Evolutionary conservation across 2,888 invertebrate genomes (phyloP).

Genomic region (Cancer borealis): DNA sequence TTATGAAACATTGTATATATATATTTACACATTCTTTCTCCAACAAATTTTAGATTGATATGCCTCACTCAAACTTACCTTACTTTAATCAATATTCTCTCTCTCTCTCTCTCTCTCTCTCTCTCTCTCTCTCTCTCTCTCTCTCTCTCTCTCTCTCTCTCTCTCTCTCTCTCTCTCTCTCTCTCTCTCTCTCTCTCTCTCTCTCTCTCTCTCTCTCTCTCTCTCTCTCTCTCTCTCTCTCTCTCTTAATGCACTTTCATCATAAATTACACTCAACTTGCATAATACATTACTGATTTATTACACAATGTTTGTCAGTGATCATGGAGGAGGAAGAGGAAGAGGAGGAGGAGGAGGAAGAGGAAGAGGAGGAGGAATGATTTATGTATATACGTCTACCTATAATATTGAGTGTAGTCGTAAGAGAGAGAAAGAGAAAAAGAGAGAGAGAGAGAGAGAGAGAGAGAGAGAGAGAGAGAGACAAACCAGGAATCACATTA

Average conservation of each 20-base stretch:
- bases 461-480: too few relatives aligned
- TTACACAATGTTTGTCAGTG: neutral
- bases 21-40: neutral
- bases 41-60: too few relatives aligned
- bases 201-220: conserved; percentile 38
- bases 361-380: too few relatives aligned
- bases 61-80: neutral
- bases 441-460: too few relatives aligned
- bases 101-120: conserved; percentile 32
- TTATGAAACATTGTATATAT: too few relatives aligned
- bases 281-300: neutral
- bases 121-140: conserved; percentile 6
- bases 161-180: conserved; percentile 49
- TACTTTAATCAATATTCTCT: neutral
- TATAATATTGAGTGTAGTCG: too few relatives aligned
- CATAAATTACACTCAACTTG: neutral
- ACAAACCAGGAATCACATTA: too few relatives aligned
- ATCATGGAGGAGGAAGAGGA: too few relatives aligned
- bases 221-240: conserved; percentile 7
- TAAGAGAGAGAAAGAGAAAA: too few relatives aligned
- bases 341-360: too few relatives aligned
- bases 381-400: neutral
- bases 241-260: neutral
- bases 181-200: conserved; percentile 49
- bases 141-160: conserved; percentile 42